Evolutionary conservation across 1,140 invertebrate species (phyloP).

Genomic region (Bombus pyrosoma): DNA sequence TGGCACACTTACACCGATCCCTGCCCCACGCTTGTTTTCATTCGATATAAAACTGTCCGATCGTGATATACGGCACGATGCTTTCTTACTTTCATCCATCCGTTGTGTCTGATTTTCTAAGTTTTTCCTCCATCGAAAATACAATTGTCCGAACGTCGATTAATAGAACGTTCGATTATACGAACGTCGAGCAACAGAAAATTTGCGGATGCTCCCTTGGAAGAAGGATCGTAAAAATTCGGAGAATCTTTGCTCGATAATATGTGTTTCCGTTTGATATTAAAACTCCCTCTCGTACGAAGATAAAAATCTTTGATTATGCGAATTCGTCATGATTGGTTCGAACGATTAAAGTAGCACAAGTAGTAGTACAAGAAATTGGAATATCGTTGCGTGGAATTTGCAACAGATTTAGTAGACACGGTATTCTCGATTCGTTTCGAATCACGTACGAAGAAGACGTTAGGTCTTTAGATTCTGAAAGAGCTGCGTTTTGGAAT

Average conservation of each 20-base stretch:
- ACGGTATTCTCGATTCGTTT: too few species aligned
- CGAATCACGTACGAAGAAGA: too few species aligned
- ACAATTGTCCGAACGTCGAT: not conserved
- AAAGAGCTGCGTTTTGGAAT: not conserved
- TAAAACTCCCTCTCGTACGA: not conserved
- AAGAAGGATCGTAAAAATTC: too few species aligned
- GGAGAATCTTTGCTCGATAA: too few species aligned
- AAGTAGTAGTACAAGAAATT: too few species aligned
- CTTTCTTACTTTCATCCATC: not conserved
- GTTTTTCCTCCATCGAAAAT: not conserved
- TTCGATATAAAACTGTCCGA: not conserved
- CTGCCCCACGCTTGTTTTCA: not conserved
- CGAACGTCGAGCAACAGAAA: not conserved
- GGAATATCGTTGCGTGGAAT: too few species aligned
- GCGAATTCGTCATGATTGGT: not conserved
- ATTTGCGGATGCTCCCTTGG: too few species aligned
- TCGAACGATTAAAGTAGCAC: too few species aligned
- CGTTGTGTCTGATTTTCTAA: not conserved
- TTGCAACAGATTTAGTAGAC: too few species aligned
- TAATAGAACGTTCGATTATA: not conserved
- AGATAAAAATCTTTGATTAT: not conserved
- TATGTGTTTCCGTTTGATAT: too few species aligned
- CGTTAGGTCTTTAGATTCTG: not conserved
- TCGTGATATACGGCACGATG: not conserved
- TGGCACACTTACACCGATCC: constrained; percentile 24